Conservation (phyloP, 1,140 invertebrate genomes). For the Polypedilum vanderplanki region DNA sequence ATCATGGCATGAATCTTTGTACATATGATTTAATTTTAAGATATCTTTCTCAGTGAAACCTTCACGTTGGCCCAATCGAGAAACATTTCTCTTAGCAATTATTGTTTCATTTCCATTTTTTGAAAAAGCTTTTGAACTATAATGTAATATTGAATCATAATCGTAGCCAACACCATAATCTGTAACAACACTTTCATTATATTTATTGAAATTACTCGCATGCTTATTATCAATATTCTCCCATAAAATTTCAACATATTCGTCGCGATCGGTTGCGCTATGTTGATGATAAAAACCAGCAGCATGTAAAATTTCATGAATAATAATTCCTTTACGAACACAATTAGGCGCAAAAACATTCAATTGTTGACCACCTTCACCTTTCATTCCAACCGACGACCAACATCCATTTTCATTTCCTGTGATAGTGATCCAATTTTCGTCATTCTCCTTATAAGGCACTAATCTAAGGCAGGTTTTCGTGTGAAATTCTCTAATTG, state of each 20-base stretch:
- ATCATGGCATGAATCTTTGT: neutral
- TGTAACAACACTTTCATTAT: constrained; percentile 53
- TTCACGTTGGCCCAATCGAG: neutral
- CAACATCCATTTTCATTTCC: constrained; percentile 68
- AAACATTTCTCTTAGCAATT: constrained; percentile 36
- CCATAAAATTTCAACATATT: constrained; percentile 58
- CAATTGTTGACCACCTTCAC: constrained; percentile 51
- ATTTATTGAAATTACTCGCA: constrained; percentile 64
- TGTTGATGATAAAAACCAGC: constrained; percentile 71
- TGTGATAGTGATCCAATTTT: constrained; percentile 55
- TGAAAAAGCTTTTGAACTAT: constrained; percentile 56
- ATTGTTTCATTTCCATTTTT: constrained; percentile 56
- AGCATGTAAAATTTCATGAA: constrained; percentile 64
- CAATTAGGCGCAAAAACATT: constrained; percentile 52
- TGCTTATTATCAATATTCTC: constrained; percentile 57
- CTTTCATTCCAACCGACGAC: constrained; percentile 62
- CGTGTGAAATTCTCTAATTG: constrained; percentile 61
- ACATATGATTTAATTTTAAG: neutral
- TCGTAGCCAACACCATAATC: constrained; percentile 59
- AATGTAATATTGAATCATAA: constrained; percentile 67
- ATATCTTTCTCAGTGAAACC: neutral
- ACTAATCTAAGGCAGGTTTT: constrained; percentile 67
- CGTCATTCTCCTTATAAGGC: constrained; percentile 56
- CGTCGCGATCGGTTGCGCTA: constrained; percentile 58
- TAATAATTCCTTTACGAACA: constrained; percentile 49